Conservation (phyloP, 2,797 vertebrate genomes). For the Acrossocheilus fasciatus region DNA sequence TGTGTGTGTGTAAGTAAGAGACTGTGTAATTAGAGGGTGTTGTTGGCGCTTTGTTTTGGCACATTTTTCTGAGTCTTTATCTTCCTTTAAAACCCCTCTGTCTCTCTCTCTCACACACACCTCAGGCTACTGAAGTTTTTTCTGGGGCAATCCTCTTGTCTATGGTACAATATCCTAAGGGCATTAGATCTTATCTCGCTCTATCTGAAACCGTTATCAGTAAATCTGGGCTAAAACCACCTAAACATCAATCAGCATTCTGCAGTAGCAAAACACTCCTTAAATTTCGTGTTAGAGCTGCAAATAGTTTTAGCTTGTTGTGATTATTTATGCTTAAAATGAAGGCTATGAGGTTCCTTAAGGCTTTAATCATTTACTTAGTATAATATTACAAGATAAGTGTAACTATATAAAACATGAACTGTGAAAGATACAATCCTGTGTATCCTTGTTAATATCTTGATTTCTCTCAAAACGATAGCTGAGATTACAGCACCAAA, state of each 20-base stretch:
- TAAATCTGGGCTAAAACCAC: slow-evolving; percentile 30
- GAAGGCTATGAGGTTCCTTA: not conserved
- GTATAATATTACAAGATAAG: not conserved
- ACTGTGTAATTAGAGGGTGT: slow-evolving; percentile 20
- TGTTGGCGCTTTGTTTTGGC: slow-evolving; percentile 43
- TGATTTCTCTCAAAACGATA: too few relatives aligned
- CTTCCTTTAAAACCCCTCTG: not conserved
- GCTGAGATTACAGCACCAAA: too few relatives aligned
- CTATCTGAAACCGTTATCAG: slow-evolving; percentile 26
- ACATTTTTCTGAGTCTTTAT: slow-evolving; percentile 21
- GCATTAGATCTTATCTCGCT: slow-evolving; percentile 41
- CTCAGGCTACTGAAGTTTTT: slow-evolving; percentile 36
- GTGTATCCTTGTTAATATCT: too few relatives aligned
- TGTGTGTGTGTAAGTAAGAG: not conserved
- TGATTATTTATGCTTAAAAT: not conserved
- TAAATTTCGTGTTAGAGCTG: slow-evolving; percentile 15
- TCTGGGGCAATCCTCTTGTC: slow-evolving; percentile 33
- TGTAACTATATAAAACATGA: not conserved
- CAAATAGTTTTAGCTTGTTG: not conserved
- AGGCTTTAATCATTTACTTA: slow-evolving; percentile 7
- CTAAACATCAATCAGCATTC: slow-evolving; percentile 18
- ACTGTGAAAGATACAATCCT: not conserved
- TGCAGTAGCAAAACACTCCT: slow-evolving; percentile 1
- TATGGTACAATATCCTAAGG: slow-evolving; percentile 32
- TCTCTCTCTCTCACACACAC: slow-evolving; percentile 24